Evolutionary conservation across 2,888 invertebrate genomes (phyloP).

Genomic region (Limnephilus marmoratus): DNA sequence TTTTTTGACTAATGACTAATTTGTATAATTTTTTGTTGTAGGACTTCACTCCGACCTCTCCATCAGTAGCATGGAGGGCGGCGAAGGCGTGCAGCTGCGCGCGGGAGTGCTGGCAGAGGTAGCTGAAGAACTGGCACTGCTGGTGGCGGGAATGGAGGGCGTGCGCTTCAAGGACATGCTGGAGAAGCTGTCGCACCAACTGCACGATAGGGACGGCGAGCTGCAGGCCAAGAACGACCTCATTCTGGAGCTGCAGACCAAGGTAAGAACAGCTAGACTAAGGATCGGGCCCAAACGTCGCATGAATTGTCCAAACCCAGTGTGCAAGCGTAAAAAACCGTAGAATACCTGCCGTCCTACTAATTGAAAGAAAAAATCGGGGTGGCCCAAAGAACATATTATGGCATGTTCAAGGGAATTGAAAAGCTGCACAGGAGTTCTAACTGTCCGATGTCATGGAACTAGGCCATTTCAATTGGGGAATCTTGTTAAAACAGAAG

Average conservation of each 20-base stretch:
- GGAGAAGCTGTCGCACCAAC: conserved; percentile 85
- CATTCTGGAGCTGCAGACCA: conserved; percentile 88
- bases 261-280: conserved; percentile 75
- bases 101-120: conserved; percentile 83
- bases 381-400: no score
- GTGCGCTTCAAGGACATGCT: conserved; percentile 86
- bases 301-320: no score
- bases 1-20: neutral
- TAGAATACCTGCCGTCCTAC: no score
- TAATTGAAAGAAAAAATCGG: no score
- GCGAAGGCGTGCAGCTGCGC: conserved; percentile 72
- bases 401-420: no score
- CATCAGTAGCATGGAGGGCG: conserved; percentile 80
- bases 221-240: conserved; percentile 88
- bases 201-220: conserved; percentile 88
- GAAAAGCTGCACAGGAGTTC: no score
- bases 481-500: no score
- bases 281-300: no score
- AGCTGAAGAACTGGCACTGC: conserved; percentile 85
- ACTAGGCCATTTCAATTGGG: no score
- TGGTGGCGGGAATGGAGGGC: conserved; percentile 85
- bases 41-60: conserved; percentile 84
- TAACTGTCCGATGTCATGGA: no score
- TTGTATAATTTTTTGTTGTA: conserved; percentile 68
- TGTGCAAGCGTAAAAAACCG: no score